Base-by-base conservation (phyloP, 2,797 vertebrate genomes). In the Merluccius polli region DNA sequence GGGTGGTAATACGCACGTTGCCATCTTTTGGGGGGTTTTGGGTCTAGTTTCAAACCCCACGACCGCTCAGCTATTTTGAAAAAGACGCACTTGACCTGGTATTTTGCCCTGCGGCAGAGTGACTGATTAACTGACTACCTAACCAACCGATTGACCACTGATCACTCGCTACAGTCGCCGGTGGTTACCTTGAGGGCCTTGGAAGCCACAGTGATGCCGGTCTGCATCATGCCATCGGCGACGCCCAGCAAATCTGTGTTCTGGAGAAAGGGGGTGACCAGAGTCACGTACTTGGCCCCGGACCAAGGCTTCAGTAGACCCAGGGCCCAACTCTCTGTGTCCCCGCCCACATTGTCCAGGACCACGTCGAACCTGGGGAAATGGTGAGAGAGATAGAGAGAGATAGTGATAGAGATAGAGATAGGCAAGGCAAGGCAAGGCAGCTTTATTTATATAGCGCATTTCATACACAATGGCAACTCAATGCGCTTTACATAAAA, bases 201-300 rank as follows among this genome's bases (percentile, higher is more conserved):
- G 63, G 88, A 91, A 29, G 93, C 93, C 81, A 98, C 31, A 0
- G 97, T 99, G 52, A 94, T 87, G 16, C 94, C 95, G 0, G 92
- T 95, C 91, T 93, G 93, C 87, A 98, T 77, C 97, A 99, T 98
- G 79, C 98, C 98, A 0, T 98, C 97, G 21, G 96, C 95, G 1
- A 99, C 71, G 21, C 98, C 98, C 77, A 99, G 88, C 21, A 0
- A 87, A 89, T 99, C 98, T 16, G 95, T 93, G 88, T 99, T 99
- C 75, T 94, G 92, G 75, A 99, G 88, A 85, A 99, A 99, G 7
- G 98, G 97, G 0, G 97, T 98, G 70, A 99, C 94, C 32, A 99
- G 89, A 4, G 98, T 97, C 82, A 98, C 93, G 0, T 95, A 99
- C 0, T 95, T 98, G 73, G 96, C 95, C 29, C 98, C 97, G 0